Percentiles rank a stretch among this genome's conserved stretches.
Evolutionary conservation across 2,888 invertebrate genomes (phyloP).

Genomic region (Tipula helvola): DNA sequence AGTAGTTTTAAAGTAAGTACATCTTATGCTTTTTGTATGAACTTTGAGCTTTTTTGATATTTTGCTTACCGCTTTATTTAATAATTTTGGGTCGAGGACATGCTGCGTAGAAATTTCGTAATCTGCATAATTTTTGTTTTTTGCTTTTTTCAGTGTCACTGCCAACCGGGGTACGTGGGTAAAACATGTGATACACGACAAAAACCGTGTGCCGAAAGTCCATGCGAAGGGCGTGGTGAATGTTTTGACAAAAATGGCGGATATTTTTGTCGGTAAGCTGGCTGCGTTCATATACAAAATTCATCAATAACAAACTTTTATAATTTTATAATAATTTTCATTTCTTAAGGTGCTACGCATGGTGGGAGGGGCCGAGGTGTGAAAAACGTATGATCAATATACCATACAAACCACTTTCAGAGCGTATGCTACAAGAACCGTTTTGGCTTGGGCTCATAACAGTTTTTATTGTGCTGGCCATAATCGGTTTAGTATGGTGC

Average conservation of each 20-base stretch:
- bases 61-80: not conserved
- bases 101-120: not conserved
- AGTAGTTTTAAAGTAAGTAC: conserved; percentile 29
- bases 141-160: conserved; percentile 44
- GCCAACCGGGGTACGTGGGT: conserved; percentile 56
- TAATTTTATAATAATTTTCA: too few relatives aligned
- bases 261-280: conserved; percentile 46
- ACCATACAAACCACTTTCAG: conserved; percentile 58
- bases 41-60: not conserved
- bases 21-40: not conserved
- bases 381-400: conserved; percentile 56
- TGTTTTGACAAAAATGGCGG: conserved; percentile 55
- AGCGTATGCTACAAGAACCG: conserved; percentile 74
- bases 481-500: conserved; percentile 71
- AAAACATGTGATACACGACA: conserved; percentile 52
- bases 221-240: conserved; percentile 62
- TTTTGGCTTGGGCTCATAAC: conserved; percentile 83
- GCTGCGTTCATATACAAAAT: not conserved
- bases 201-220: conserved; percentile 56
- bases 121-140: not conserved
- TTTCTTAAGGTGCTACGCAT: conserved; percentile 48
- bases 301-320: not conserved
- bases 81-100: not conserved
- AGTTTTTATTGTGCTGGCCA: conserved; percentile 63
- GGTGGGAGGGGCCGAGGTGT: conserved; percentile 59